Conservation (phyloP, 2,797 vertebrate genomes). For the Ptychobarbus kaznakovi region DNA sequence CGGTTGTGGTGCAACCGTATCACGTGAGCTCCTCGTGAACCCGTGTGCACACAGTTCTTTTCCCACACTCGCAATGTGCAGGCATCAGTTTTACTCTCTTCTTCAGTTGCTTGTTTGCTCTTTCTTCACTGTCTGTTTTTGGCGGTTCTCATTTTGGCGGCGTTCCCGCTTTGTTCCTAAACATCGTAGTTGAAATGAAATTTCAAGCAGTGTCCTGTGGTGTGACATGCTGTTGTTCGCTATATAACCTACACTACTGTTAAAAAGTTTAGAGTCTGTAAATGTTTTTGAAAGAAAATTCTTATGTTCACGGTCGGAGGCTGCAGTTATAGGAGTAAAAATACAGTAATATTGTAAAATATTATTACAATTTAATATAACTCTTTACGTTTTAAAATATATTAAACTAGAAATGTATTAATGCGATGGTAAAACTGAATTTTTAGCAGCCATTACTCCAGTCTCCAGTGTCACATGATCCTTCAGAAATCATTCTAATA, state of each 20-base stretch:
- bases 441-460: not conserved
- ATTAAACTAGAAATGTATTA: not conserved
- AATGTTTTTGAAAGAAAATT: not conserved
- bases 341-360: not conserved
- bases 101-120: conserved; percentile 10
- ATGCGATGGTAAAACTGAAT: not conserved
- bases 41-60: not conserved
- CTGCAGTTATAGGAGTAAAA: not conserved
- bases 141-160: not conserved
- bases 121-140: conserved; percentile 25
- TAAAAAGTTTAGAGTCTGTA: not conserved
- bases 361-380: not conserved
- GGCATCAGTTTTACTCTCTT: not conserved
- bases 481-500: not conserved
- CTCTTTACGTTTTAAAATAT: not conserved
- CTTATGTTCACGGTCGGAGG: not conserved
- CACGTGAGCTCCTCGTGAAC: not conserved
- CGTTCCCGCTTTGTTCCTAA: conserved; percentile 3
- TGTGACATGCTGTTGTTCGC: not conserved
- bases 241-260: too few species aligned
- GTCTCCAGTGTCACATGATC: not conserved
- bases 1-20: not conserved
- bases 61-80: conserved; percentile 43
- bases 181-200: not conserved
- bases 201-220: not conserved